phyloP scores from a whole-genome alignment of 2,888 invertebrate species.

The Volucella inanis region DNA sequence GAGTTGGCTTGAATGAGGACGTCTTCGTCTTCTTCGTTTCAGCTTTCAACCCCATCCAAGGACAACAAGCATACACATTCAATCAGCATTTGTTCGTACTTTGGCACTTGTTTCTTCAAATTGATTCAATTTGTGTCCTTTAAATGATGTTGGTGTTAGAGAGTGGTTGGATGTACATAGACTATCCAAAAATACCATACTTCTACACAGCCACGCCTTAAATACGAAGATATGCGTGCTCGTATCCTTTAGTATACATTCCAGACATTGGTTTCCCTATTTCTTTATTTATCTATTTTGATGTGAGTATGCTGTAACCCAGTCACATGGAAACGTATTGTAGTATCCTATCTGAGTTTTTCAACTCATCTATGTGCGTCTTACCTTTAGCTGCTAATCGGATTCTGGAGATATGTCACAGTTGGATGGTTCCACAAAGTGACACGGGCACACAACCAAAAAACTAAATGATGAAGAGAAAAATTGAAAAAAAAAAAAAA shows the following conservation, averaged over 20 bases:
- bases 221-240: constrained; percentile 1
- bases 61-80: constrained; percentile 12
- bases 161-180: background rate
- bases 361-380: background rate
- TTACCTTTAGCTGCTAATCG: constrained; percentile 54
- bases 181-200: background rate
- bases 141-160: constrained; percentile 24
- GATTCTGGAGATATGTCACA: constrained; percentile 49
- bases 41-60: background rate
- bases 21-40: background rate
- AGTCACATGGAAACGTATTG: constrained; percentile 27
- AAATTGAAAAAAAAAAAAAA: background rate
- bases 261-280: background rate
- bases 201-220: background rate
- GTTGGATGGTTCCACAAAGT: constrained; percentile 50
- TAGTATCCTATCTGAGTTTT: constrained; percentile 2
- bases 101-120: constrained; percentile 48
- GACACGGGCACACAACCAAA: constrained; percentile 16
- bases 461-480: constrained; percentile 13
- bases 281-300: constrained; percentile 8
- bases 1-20: constrained; percentile 7
- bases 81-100: constrained; percentile 59
- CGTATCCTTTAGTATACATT: constrained; percentile 1
- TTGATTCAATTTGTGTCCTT: constrained; percentile 56
- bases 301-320: constrained; percentile 5